Evolutionary conservation across 2,113 vertebrate genomes (phyloP).

Genomic region (Fregata magnificens): DNA sequence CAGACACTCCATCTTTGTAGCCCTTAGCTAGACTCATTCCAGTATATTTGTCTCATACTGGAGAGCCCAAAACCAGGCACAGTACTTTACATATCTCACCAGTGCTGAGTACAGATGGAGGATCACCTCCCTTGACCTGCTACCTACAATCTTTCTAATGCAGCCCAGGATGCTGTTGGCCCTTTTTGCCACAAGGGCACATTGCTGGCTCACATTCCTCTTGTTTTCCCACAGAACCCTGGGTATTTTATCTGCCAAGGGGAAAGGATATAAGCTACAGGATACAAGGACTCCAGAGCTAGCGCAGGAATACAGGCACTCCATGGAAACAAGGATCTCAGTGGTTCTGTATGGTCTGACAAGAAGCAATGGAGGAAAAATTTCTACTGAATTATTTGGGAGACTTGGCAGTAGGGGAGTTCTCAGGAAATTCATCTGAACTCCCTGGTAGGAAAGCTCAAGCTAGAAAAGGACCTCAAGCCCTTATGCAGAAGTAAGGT

Average conservation of each 20-base stretch:
- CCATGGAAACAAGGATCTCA: not conserved
- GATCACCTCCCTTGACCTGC: too few relatives aligned
- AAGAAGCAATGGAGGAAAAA: not conserved
- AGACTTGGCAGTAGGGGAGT: not conserved
- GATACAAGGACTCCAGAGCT: not conserved
- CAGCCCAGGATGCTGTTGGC: not conserved
- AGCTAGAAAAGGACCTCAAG: not conserved
- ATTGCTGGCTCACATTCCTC: not conserved
- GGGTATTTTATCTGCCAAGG: not conserved
- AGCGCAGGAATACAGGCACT: not conserved
- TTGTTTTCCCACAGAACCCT: not conserved
- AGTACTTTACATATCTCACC: not conserved
- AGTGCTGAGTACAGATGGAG: too few relatives aligned
- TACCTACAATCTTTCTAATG: not conserved
- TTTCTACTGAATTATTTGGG: not conserved
- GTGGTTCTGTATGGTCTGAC: not conserved
- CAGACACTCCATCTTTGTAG: not conserved
- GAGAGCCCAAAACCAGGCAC: not conserved
- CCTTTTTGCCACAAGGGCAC: not conserved
- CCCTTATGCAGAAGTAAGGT: not conserved
- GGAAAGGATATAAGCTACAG: not conserved
- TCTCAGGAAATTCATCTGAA: not conserved
- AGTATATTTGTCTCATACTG: not conserved
- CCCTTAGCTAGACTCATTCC: not conserved
- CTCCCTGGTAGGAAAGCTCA: not conserved